Base-by-base conservation (phyloP, 1,140 invertebrate species). In the Calliopsis andreniformis region DNA sequence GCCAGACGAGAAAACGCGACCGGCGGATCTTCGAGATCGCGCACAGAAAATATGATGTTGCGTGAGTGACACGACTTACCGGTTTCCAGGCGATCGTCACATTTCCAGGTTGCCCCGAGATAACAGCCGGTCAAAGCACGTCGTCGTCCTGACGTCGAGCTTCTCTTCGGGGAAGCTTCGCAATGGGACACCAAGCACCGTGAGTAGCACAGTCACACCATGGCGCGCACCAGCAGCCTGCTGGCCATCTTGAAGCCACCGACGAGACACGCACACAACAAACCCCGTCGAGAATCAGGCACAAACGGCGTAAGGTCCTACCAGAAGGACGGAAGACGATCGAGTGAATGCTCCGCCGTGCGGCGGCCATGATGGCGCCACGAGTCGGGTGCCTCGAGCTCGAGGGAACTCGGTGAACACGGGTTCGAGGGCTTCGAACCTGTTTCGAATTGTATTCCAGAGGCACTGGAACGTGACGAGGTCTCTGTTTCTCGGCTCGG, bases 211-310 rank as follows among this genome's bases (percentile, higher is more conserved):
- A 25, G 47, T 70, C 32, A 62, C 76, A 76, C 69, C 58, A 71
- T 61, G 61, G 69, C 64, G 72, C 66, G 67, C 51, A 66, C 56
- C 62, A 68, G 42, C 66, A 70, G 63, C 59, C 55, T 45, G 59
- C 78, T 75, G 75, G 84, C 84, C 84, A 87, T 84, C 77, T 87
- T 87, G 82, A 70, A 78, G 75, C 71, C 63, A 83, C 78, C 66
- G 58, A 66, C 62, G 45, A 73, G 64, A 55, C 80, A 83, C 70
- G 69, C 73, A 77, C 85, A 62, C 81, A 85, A 68, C 75, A 69
- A 80, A 69, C 68, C 42, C 39, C 20, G 76, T 49, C 55, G 66
- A 39, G 35, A 58, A 51, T 53, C 76, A 64, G 59, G 69, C 76
- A 78, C 76, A 58, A 55, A 77, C 76, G 75, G 55, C 61, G 66